Conservation (phyloP, 2,113 vertebrate genomes). For the Neogale vison region DNA sequence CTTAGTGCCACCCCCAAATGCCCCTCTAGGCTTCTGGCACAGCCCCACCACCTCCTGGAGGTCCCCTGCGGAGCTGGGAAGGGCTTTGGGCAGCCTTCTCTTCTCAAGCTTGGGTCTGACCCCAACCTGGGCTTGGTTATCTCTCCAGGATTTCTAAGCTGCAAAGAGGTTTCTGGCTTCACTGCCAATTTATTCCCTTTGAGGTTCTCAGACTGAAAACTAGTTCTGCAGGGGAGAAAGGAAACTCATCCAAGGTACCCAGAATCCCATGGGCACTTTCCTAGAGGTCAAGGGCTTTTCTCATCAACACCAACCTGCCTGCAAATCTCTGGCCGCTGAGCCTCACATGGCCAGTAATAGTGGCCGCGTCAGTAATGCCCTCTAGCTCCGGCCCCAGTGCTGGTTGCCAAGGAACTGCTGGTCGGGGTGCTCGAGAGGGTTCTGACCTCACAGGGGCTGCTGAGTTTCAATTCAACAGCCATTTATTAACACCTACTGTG, state of each 20-base stretch:
- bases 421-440: conserved; percentile 63
- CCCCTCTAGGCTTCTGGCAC: not conserved
- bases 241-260: conserved; percentile 57
- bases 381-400: conserved; percentile 34
- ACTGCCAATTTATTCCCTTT: conserved; percentile 64
- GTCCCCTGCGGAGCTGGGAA: not conserved
- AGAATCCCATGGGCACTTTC: conserved; percentile 63
- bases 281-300: conserved; percentile 69
- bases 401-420: conserved; percentile 78
- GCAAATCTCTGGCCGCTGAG: conserved; percentile 63
- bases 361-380: conserved; percentile 13
- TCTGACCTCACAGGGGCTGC: conserved; percentile 64
- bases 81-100: not conserved
- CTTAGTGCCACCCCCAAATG: not conserved
- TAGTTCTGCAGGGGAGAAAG: conserved; percentile 69
- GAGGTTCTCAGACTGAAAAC: conserved; percentile 65
- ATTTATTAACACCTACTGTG: conserved; percentile 79
- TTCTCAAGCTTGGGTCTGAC: conserved; percentile 14
- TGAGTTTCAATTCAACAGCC: conserved; percentile 66
- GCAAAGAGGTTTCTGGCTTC: conserved; percentile 69
- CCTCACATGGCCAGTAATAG: conserved; percentile 45
- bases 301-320: conserved; percentile 77
- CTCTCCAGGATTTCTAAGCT: conserved; percentile 58
- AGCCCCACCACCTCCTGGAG: not conserved
- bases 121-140: conserved; percentile 40